Base-by-base conservation (phyloP, 2,113 vertebrate genomes). In the Merops nubicus region DNA sequence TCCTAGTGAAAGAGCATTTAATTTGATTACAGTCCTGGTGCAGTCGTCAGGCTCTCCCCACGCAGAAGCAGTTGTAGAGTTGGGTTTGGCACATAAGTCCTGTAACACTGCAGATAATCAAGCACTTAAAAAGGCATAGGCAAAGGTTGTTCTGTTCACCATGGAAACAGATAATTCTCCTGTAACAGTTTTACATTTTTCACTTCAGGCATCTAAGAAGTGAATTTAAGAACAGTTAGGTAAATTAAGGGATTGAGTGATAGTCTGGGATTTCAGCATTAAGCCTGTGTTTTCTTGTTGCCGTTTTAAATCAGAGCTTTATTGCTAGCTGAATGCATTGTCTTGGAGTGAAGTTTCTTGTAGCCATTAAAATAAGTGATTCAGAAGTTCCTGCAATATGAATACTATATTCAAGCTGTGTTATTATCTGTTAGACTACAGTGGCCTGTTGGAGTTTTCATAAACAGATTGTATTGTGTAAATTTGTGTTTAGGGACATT, bases 401-500 rank as follows among this genome's bases (percentile, higher is more conserved):
- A 69, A 40, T 95, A 86, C 93, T 88, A 12, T 75, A 91, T 87
- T 76, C 6, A 16, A 88, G 83, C 63, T 74, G 48, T 85, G 74
- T 85, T 83, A 60, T 68, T 91, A 77, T 89, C 60, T 95, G 65
- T 88, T 97, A 77, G 79, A 92, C 88, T 84, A 60, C 93, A 94
- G 89, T 87, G 96, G 85, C 74, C 93, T 93, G 60, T 84, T 89
- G 86, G 77, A 97, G 26, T 95, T 96, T 57, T 96, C 91, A 96
- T 85, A 97, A 96, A 85, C 79, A 97, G 96, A 94, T 94, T 96
- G 56, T 85, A 77, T 82, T 95, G 60, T 91, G 78, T 93, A 94
- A 95, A 96, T 85, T 96, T 90, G 64, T 95, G 93, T 96, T 96
- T 93, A 84, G 73, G 79, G 90, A 93, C 78, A 53, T 87, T 97